phyloP scores from a whole-genome alignment of 2,888 invertebrate genomes.

The Punctoribates punctum region DNA sequence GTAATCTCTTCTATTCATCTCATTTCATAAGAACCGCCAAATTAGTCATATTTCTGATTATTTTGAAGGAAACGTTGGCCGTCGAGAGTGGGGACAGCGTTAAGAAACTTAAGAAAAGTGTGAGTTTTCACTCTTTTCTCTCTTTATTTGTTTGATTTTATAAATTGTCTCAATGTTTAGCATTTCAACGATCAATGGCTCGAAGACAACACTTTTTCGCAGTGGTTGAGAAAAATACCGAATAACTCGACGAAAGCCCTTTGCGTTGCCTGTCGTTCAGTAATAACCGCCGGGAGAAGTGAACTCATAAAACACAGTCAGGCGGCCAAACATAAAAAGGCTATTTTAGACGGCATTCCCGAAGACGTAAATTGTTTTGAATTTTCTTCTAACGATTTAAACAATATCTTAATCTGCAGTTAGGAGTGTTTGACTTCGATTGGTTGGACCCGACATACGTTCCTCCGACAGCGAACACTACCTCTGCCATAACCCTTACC shows the following conservation, averaged over 20 bases:
- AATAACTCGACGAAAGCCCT: conserved; percentile 39
- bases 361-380: conserved; percentile 37
- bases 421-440: conserved; percentile 35
- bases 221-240: conserved; percentile 38
- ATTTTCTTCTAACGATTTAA: not conserved
- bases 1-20: not conserved
- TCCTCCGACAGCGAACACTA: not conserved
- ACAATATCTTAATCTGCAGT: not conserved
- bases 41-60: too few species aligned
- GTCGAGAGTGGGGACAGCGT: not conserved
- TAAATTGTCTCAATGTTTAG: not conserved
- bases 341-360: conserved; percentile 35
- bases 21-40: too few species aligned
- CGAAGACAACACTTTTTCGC: conserved; percentile 35
- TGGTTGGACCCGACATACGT: conserved; percentile 36
- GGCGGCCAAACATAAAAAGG: conserved; percentile 42
- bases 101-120: conserved; percentile 36
- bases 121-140: not conserved
- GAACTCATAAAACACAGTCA: conserved; percentile 42
- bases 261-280: conserved; percentile 41
- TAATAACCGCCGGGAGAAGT: conserved; percentile 41
- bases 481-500: conserved; percentile 23
- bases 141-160: not conserved
- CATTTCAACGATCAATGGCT: conserved; percentile 41
- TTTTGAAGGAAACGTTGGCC: not conserved